Evolutionary conservation across 2,888 invertebrate species (phyloP).

Genomic region (Watsonalla binaria): DNA sequence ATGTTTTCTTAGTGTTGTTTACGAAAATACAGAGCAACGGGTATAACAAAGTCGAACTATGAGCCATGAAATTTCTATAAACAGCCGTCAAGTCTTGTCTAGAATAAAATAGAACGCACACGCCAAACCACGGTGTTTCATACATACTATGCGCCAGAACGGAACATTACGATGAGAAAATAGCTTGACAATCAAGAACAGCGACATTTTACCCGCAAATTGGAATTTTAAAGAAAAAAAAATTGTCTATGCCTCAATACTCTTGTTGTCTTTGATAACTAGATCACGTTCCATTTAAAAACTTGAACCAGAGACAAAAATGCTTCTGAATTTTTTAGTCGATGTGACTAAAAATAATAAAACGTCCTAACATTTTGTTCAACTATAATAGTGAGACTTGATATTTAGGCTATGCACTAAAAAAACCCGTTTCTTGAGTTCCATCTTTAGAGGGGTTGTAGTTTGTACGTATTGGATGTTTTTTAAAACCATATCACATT

Average conservation of each 20-base stretch:
- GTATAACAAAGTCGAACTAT: constrained; percentile 49
- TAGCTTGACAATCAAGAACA: constrained; percentile 77
- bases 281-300: neutral
- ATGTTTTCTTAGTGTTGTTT: constrained; percentile 69
- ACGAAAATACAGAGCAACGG: constrained; percentile 61
- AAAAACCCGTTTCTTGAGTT: no score
- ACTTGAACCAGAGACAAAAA: constrained; percentile 6
- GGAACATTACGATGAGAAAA: constrained; percentile 78
- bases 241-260: constrained; percentile 34
- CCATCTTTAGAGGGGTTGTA: no score
- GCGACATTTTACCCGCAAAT: constrained; percentile 75
- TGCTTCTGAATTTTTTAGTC: neutral
- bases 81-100: constrained; percentile 74
- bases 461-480: no score
- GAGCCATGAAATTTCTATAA: constrained; percentile 67
- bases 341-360: neutral
- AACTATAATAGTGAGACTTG: no score
- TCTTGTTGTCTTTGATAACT: constrained; percentile 38
- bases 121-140: constrained; percentile 73
- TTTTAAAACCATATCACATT: no score
- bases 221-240: constrained; percentile 59
- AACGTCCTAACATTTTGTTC: no score
- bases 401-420: no score
- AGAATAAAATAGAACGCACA: constrained; percentile 76
- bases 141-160: constrained; percentile 77